Percentiles rank a stretch among this genome's conserved stretches.
Conservation (phyloP, 2,113 vertebrate genomes). For the Lepus timidus region DNA sequence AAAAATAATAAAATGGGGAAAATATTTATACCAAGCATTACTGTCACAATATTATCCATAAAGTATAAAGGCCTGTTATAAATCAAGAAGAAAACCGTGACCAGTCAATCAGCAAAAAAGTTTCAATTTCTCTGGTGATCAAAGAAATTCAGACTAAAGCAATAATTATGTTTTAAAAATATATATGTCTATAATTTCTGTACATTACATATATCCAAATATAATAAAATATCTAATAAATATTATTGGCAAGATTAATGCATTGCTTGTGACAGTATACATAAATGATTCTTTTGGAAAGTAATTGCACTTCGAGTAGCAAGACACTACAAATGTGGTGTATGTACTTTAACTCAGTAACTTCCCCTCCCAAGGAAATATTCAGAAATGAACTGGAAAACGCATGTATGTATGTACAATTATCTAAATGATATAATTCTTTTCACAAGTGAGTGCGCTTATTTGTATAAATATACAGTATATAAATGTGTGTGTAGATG, state of each 20-base stretch:
- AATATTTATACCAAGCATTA: not conserved
- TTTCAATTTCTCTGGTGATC: constrained; percentile 12
- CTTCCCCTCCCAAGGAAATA: not conserved
- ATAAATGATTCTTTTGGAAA: not conserved
- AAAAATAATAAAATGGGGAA: constrained; percentile 19
- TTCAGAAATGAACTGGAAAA: not conserved
- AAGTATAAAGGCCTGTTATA: not conserved
- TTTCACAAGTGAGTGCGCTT: not conserved
- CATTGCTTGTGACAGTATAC: not conserved
- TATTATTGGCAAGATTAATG: not conserved
- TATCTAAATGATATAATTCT: not conserved
- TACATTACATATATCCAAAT: not conserved
- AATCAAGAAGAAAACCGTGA: constrained; percentile 24
- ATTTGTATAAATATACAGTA: not conserved
- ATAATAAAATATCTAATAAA: not conserved
- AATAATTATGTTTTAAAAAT: not conserved
- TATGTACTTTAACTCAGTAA: not conserved
- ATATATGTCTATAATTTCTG: not conserved
- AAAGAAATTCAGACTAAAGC: not conserved
- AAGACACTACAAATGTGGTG: not conserved
- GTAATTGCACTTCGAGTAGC: not conserved
- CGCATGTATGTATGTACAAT: not conserved
- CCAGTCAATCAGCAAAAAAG: not conserved
- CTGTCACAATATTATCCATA: not conserved
- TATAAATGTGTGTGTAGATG: not conserved